phyloP scores from a whole-genome alignment of 2,113 vertebrate species.

The Scopus umbretta region DNA sequence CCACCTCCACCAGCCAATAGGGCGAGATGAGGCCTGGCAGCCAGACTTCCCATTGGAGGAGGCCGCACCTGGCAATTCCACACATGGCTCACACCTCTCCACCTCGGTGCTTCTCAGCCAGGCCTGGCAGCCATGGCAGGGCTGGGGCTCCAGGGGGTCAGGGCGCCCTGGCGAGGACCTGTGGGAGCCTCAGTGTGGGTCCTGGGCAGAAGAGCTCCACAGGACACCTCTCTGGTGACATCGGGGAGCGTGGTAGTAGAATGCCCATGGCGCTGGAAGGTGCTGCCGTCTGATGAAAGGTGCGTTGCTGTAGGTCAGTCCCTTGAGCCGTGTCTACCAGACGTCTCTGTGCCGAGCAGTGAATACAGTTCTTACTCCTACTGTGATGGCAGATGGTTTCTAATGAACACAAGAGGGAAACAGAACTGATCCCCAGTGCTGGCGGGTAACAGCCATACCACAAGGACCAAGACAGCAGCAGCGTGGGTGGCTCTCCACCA shows the following conservation, averaged over 20 bases:
- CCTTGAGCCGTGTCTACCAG: neutral
- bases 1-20: slow-evolving; percentile 24
- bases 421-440: neutral
- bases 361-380: neutral
- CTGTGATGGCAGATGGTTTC: neutral
- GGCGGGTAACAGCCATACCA: rapidly evolving
- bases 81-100: neutral
- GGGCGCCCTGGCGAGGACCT: rapidly evolving
- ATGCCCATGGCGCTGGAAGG: rapidly evolving
- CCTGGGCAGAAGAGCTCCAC: neutral
- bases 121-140: rapidly evolving
- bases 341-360: rapidly evolving
- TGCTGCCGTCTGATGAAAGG: rapidly evolving
- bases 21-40: neutral
- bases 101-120: rapidly evolving
- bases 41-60: slow-evolving; percentile 10
- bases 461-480: neutral
- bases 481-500: rapidly evolving
- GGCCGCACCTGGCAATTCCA: neutral
- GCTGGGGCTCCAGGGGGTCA: no score
- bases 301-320: no score
- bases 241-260: rapidly evolving
- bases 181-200: rapidly evolving
- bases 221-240: rapidly evolving
- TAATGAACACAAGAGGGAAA: neutral